A percentile compares a stretch with the other conserved stretches of the same genome.
Conservation (phyloP, 2,113 vertebrate species). For the Phycodurus eques region DNA sequence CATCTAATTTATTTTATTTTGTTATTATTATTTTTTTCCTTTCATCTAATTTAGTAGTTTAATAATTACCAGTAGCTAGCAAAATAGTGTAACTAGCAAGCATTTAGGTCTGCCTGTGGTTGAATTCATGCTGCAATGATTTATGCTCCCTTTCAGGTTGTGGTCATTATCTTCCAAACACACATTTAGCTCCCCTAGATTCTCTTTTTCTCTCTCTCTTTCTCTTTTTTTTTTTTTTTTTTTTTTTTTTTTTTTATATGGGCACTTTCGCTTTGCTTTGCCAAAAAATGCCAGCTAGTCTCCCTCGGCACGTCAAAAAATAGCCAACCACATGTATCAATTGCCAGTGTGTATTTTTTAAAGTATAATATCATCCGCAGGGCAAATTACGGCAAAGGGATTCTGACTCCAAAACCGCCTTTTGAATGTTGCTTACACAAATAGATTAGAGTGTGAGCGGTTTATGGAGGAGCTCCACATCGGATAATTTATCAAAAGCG, state of each 20-base stretch:
- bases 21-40: not conserved
- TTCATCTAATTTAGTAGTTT: not conserved
- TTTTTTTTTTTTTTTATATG: not conserved
- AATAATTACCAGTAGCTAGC: not conserved
- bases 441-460: constrained; percentile 34
- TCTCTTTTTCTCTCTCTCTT: not conserved
- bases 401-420: constrained; percentile 36
- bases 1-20: not conserved
- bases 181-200: not conserved
- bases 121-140: constrained; percentile 1
- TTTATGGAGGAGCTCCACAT: constrained; percentile 38
- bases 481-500: constrained; percentile 31
- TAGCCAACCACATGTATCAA: not conserved
- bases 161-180: constrained; percentile 4
- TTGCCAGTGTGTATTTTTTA: constrained; percentile 28
- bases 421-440: constrained; percentile 46
- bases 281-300: not conserved
- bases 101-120: not conserved
- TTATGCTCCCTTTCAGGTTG: not conserved
- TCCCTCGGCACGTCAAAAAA: constrained; percentile 18
- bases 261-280: not conserved
- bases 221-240: not conserved
- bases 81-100: not conserved
- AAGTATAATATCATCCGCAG: constrained; percentile 35
- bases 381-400: constrained; percentile 17